Base-by-base conservation (phyloP, 2,797 vertebrate genomes). In the Silurus aristotelis region DNA sequence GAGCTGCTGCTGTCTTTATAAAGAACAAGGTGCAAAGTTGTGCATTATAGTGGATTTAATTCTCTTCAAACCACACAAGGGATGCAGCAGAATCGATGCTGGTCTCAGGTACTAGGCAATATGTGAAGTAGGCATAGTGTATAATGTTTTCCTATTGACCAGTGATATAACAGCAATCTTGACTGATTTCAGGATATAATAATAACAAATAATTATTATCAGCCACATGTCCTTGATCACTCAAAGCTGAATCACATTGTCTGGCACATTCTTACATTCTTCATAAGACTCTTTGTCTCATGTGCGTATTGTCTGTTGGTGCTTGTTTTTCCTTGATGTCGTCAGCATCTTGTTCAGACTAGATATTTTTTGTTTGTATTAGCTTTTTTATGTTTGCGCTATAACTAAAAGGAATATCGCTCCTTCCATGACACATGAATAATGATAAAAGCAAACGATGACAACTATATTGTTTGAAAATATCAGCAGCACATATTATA, bases 1-100 rank as follows among this genome's bases (percentile, higher is more conserved):
- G 73, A 43, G 14, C 63, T 68, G 48, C 31, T 67, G 27, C 71
- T 83, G 22, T 68, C 52, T 68, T 68, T 82, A 38, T 6, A 56
- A 38, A 43, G 43, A 22, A n/a, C 58, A 46, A 63, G 60, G 77
- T 56, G 46, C 48, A 55, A 20, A 13, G 19, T 81, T 55, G 4
- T 68, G 63, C 20, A 55, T 9, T 31, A 3, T 17, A n/a, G 20
- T 60, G 56, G 4, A 78, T 63, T n/a, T n/a, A n/a, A 46, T 78
- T 61, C 27, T 52, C n/a, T 20, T 67, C 14, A 66, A 52, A 66
- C 22, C 13, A 48, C 61, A 64, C 48, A 10, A 7, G 38, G 2
- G 8, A n/a, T 64, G 38, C 22, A 9, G 22, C 13, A 7, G n/a
- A 46, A 48, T 63, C 20, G 5, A 46, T 64, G 64, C 38, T 19